Evolutionary conservation across 2,888 invertebrate species (phyloP), one percentile per base, ranked within the genome.

Genomic region (Caenorhabditis sulstoni): DNA sequence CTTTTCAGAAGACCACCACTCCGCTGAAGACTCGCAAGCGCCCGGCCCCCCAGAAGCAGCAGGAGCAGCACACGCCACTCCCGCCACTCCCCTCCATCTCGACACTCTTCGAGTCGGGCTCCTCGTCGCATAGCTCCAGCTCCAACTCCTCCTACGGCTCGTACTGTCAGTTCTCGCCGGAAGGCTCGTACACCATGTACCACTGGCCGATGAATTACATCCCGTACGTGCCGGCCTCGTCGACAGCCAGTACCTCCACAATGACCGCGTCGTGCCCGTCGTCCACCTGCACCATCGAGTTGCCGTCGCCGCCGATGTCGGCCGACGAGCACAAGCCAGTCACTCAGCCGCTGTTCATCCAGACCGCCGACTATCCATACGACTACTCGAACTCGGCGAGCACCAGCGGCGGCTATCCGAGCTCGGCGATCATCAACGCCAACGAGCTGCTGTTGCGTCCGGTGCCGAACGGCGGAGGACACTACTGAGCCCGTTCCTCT

Each of bases 121-220:
- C 64, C 29, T 64, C 70, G 0, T 59, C 58, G n/a, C 78, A 57
- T 23, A 59, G 70, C 47, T 70, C 78, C 35, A 62, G 62, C 62
- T 47, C 77, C 35, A 77, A 58, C 58, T 67, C 67, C 5, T 74
- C 73, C 5, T 67, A 67, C 20, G 73, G 73, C 14, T 79, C 79
- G 7, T 74, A 79, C 57, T 79, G 79, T 49, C 79, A 79, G 55
- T 79, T 79, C 53, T 79, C 79, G 1, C 79, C 79, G 0, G 79
- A 79, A 49, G 79, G 79, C 44, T 65, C 66, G 8, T 79, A 74
- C 65, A 74, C 79, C 0, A 57, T 68, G 57, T 79, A 79, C 50
- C 61, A 67, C 41, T 50, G 41, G 22, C 68, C 76, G 37, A 50
- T 64, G 67, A 73, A 66, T 49, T 61, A 41, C 12, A 16, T 29